Conservation (phyloP, 2,113 vertebrate species). For the Geococcyx californianus region DNA sequence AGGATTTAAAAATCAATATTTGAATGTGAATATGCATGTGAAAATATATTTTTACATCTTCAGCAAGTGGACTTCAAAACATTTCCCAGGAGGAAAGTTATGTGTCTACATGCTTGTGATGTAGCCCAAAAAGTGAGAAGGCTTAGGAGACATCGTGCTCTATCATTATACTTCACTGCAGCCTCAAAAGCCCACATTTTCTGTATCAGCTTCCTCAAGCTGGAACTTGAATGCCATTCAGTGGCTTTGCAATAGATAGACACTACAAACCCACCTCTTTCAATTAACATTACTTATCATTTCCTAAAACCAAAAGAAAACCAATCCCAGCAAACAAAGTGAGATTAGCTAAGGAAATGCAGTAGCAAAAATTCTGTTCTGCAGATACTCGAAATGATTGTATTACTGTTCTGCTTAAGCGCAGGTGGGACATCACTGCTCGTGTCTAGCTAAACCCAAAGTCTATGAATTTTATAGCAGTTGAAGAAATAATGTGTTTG, state of each 20-base stretch:
- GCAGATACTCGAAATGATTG: neutral
- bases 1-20: neutral
- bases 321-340: neutral
- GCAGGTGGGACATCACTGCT: neutral
- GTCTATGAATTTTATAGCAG: neutral
- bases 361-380: neutral
- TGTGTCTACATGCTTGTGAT: neutral
- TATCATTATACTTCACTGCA: neutral
- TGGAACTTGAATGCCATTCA: neutral
- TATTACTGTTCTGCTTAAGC: neutral
- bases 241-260: neutral
- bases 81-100: neutral
- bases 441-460: neutral
- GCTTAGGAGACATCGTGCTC: neutral
- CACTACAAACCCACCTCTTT: neutral
- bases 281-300: neutral
- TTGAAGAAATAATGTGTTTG: neutral
- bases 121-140: fast-evolving
- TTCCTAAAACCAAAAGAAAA: neutral
- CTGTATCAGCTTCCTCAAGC: neutral
- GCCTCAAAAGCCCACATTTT: neutral
- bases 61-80: neutral
- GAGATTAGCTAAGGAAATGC: neutral
- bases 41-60: neutral
- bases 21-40: neutral